Evolutionary conservation across 2,888 invertebrate species (phyloP), one percentile per base, ranked within the genome.

Genomic region (Tetranychus truncatus): DNA sequence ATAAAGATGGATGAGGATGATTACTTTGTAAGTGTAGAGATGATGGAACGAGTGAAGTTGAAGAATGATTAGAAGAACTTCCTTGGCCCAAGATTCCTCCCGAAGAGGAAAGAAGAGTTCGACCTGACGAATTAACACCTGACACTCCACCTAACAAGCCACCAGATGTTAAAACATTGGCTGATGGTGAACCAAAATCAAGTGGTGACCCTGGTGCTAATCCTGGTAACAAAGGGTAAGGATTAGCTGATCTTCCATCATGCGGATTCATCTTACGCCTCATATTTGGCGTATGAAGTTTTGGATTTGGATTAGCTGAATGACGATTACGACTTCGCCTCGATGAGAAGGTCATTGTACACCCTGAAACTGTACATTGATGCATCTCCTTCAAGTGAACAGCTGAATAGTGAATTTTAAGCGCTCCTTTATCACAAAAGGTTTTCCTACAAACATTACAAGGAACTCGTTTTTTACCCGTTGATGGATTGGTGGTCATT

Each of bases 331-430:
- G 87, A 45, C 95, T 95, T 79, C 97, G 86, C 78, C 97, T 86
- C 15, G 95, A 96, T 83, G 95, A 96, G 82, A 97, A 97, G 94
- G 95, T 95, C 94, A 96, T 96, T 82, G 92, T 95, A 84, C 97
- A 97, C 0, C 96, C 96, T 82, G 93, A 93, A 0, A 99, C 95
- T 0, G 97, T 96, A 82, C 99, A 99, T 84, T 94, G 94, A 84
- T 99, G 99, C 97, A 99, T 99, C 85, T 99, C 99, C 67, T 96
- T 88, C 77, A 97, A 84, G 82, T 99, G 99, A 11, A 99, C 99
- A 0, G 99, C 99, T 74, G 95, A 95, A 82, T 96, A 97, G 83
- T 99, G 99, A 8, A 99, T 99, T 85, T 99, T 99, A 44, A 99
- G 86, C 1, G 99, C 99, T 77, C 97, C 99, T 85, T 99, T 99